Evolutionary conservation across 2,797 vertebrate genomes (phyloP).

Genomic region (Acomys russatus): DNA sequence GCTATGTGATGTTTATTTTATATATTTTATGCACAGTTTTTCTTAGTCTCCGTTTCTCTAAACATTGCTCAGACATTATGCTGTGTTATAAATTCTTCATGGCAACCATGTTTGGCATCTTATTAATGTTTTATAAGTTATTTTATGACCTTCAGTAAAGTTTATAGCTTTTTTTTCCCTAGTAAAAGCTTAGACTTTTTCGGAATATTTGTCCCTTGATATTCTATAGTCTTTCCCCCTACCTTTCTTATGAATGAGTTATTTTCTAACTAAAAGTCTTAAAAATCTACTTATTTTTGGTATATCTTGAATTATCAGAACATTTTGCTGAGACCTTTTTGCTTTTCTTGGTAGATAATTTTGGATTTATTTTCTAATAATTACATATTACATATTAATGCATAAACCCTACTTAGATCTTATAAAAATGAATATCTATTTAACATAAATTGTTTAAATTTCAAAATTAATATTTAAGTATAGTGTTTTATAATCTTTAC

Average conservation of each 20-base stretch:
- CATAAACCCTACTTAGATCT: background rate
- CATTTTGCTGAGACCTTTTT: slow-evolving; percentile 21
- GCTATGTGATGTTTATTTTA: background rate
- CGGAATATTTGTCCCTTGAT: background rate
- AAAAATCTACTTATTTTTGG: background rate
- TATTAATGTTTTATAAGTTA: slow-evolving; percentile 68
- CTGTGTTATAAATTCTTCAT: slow-evolving; percentile 64
- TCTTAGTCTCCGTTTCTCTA: slow-evolving; percentile 24
- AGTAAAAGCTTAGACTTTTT: slow-evolving; percentile 10
- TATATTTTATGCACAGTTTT: background rate
- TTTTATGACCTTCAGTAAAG: slow-evolving; percentile 51
- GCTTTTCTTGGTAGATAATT: slow-evolving; percentile 23
- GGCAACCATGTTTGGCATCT: slow-evolving; percentile 44
- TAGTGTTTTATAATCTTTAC: background rate
- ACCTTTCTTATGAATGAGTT: background rate
- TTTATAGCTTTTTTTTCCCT: background rate
- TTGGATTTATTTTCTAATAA: slow-evolving; percentile 8
- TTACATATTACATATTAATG: background rate
- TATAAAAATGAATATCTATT: background rate
- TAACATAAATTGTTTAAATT: background rate
- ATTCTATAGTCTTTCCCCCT: background rate
- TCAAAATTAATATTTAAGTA: background rate
- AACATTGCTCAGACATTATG: slow-evolving; percentile 33
- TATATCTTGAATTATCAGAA: background rate
- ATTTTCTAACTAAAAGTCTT: background rate